Base-by-base conservation (phyloP, 2,113 vertebrate species). In the Pagrus major region DNA sequence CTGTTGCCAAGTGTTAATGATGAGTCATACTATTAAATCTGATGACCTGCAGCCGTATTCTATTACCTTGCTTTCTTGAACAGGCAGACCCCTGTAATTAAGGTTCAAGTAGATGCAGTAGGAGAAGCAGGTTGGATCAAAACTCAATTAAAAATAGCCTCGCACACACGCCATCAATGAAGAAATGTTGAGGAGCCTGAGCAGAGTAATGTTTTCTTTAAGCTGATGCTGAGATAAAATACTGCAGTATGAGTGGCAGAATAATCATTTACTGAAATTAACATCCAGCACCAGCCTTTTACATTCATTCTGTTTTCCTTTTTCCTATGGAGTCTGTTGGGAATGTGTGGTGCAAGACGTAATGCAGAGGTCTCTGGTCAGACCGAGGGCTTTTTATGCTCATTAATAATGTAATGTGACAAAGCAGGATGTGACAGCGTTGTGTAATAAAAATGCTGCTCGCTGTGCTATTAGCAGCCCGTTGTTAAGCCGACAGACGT, bases 11-110 rank as follows among this genome's bases (percentile, higher is more conserved):
- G 89, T 87, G 91, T 89, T 94, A 92, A 93, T 91, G 86, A 92
- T 94, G 90, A 93, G 89, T 93, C 89, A 92, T 86, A 76, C 74
- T 88, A 87, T 91, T 90, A 90, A 92, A 90, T 89, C 84, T 60
- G 87, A 91, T 91, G 91, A 92, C 89, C 89, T 73, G 70, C 18
- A 44, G 80, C 85, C 51, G 49, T 86, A 89, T 89, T 88, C 73
- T 78, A 74, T 90, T 86, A 81, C 85, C 67, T 47, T 58, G 74
- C 66, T 76, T 71, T 68, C 84, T 81, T 75, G 66, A 69, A 23
- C 51, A 60, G 72, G 63, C 80, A 69, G 75, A 79, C 73, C 67
- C 52, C 47, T 70, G 61, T 90, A 88, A 89, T 90, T 86, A 85
- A 77, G 73, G 68, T 87, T 86, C 61, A 76, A 84, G 80, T 63